Percentiles rank a stretch among this genome's conserved stretches.
Conservation (phyloP, 2,888 invertebrate species). For the Ophion obscuratus region DNA sequence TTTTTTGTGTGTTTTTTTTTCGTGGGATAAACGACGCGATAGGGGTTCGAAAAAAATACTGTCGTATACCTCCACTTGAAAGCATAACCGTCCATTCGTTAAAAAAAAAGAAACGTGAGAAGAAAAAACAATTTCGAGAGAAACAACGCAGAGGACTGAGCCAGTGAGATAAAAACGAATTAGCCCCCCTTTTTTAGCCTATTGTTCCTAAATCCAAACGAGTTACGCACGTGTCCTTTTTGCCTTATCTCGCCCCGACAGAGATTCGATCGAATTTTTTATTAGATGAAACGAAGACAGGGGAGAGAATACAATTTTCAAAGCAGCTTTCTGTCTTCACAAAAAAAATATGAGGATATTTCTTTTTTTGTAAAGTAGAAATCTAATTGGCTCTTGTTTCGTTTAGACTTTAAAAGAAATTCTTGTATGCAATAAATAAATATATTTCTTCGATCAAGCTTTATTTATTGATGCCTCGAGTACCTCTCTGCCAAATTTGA, state of each 20-base stretch:
- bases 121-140: constrained; percentile 39
- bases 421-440: too few relatives aligned
- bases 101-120: constrained; percentile 10
- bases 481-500: neutral
- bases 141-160: constrained; percentile 43
- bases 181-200: neutral
- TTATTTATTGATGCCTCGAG: too few relatives aligned
- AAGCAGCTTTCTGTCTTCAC: too few relatives aligned
- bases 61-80: constrained; percentile 51
- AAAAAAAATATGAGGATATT: neutral
- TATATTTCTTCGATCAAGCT: too few relatives aligned
- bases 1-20: constrained; percentile 1
- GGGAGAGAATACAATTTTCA: neutral
- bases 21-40: constrained; percentile 18
- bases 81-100: constrained; percentile 65
- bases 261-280: constrained; percentile 14
- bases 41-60: constrained; percentile 31
- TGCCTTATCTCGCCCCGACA: neutral
- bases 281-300: neutral
- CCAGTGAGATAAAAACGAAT: constrained; percentile 45
- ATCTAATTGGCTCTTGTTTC: neutral
- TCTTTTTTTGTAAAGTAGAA: neutral
- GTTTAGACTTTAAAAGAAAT: too few relatives aligned
- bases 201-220: constrained; percentile 8
- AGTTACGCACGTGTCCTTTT: neutral